Evolutionary conservation across 2,888 invertebrate genomes (phyloP).

Genomic region (Danaus chrysippus): DNA sequence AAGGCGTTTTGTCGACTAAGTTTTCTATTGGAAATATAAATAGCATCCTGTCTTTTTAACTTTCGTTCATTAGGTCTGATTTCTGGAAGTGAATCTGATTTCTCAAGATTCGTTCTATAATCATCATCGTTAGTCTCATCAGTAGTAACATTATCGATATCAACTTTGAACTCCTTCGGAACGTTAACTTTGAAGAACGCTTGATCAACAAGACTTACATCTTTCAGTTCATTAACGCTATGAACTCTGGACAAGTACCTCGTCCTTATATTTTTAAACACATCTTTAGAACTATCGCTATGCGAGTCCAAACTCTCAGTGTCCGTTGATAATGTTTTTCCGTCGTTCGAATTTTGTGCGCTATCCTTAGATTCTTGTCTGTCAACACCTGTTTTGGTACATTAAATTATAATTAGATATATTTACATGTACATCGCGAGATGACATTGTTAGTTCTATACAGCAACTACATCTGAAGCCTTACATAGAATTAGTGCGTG

Average conservation of each 20-base stretch:
- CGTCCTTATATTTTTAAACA: slow-evolving; percentile 66
- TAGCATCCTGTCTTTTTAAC: slow-evolving; percentile 58
- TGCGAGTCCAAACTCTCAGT: slow-evolving; percentile 51
- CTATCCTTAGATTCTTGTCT: slow-evolving; percentile 66
- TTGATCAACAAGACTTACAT: slow-evolving; percentile 56
- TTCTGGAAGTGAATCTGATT: slow-evolving; percentile 38
- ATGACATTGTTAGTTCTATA: slow-evolving; percentile 38
- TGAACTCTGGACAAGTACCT: slow-evolving; percentile 69
- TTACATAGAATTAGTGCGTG: slow-evolving; percentile 70
- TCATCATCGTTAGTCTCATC: slow-evolving; percentile 59
- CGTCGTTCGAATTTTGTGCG: slow-evolving; percentile 55
- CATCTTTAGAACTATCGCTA: slow-evolving; percentile 59
- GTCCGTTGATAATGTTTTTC: slow-evolving; percentile 47
- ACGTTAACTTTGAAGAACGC: slow-evolving; percentile 55
- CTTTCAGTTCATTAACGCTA: slow-evolving; percentile 58
- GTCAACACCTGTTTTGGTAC: slow-evolving; percentile 71
- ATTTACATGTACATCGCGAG: slow-evolving; percentile 42
- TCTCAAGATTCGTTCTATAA: slow-evolving; percentile 36
- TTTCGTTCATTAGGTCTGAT: slow-evolving; percentile 51
- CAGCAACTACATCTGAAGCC: slow-evolving; percentile 36
- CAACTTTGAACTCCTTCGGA: slow-evolving; percentile 43
- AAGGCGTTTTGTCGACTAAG: slow-evolving; percentile 46
- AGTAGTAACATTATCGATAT: slow-evolving; percentile 57
- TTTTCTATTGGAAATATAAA: slow-evolving; percentile 46
- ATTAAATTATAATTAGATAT: slow-evolving; percentile 63